phyloP scores from a whole-genome alignment of 2,113 vertebrate genomes.

The Charadrius vociferus region DNA sequence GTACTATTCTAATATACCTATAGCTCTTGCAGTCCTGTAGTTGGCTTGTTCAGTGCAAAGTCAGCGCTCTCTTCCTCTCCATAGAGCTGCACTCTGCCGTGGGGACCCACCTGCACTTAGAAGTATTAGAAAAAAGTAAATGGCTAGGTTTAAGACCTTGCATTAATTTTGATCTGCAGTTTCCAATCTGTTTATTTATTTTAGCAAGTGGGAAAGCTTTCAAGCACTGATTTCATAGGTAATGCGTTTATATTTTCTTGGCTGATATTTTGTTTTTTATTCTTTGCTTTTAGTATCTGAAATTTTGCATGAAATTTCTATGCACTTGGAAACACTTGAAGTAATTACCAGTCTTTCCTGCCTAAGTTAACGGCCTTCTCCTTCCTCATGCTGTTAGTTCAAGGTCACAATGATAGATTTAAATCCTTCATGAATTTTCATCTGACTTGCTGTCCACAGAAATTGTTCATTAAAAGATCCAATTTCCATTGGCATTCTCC shows the following conservation, averaged over 20 bases:
- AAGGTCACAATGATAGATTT: constrained; percentile 39
- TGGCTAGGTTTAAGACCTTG: not conserved
- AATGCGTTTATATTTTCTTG: not conserved
- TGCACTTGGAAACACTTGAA: constrained; percentile 20
- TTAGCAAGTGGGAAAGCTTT: constrained; percentile 1
- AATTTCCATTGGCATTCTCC: constrained; percentile 43
- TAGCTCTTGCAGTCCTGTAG: not conserved
- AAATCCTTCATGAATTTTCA: constrained; percentile 38
- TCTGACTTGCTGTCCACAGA: constrained; percentile 24
- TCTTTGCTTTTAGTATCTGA: constrained; percentile 13
- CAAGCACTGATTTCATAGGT: not conserved
- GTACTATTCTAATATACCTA: not conserved
- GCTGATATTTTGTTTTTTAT: constrained; percentile 4
- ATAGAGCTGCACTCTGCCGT: not conserved
- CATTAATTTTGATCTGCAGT: not conserved
- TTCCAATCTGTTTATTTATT: not conserved
- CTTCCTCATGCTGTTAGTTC: constrained; percentile 34
- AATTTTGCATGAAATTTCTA: constrained; percentile 21
- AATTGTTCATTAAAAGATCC: constrained; percentile 45
- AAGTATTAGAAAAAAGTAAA: not conserved
- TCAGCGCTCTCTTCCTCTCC: not conserved
- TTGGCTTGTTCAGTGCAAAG: not conserved
- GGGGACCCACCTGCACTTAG: not conserved
- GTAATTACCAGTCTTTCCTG: constrained; percentile 38
- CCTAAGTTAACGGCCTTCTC: constrained; percentile 12